These are phyloP conservation scores for Poicephalus gulielmi DNA, from an alignment of 2,113 vertebrate species.

Conservation along the genomic window DNA sequence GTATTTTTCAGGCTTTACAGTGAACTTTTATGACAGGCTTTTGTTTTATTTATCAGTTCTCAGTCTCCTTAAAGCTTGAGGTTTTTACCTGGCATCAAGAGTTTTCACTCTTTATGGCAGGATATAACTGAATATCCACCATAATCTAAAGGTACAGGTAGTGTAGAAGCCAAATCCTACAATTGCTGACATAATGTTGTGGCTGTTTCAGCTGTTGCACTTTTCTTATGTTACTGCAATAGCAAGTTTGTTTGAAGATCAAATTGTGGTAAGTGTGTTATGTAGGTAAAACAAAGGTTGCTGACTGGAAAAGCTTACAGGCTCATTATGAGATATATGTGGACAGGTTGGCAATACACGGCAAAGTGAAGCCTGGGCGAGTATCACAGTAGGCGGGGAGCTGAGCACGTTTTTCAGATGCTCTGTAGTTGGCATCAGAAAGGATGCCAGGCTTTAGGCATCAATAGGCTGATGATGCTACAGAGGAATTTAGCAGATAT, in stretches of 20 bases:
- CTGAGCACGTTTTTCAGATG: not conserved
- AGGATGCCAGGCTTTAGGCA: not conserved
- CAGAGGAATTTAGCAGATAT: not conserved
- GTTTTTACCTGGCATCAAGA: not conserved
- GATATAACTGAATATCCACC: not conserved
- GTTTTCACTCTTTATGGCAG: not conserved
- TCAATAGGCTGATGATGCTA: not conserved
- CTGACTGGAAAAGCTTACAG: not conserved
- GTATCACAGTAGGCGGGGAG: not conserved
- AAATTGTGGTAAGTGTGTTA: not conserved
- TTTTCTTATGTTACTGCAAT: not conserved
- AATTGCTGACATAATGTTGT: not conserved
- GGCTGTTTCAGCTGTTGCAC: not conserved
- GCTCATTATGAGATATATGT: not conserved
- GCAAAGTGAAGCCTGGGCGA: not conserved
- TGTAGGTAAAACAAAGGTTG: not conserved
- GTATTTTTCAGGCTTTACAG: not conserved
- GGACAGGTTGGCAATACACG: accelerated
- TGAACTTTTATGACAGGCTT: not conserved
- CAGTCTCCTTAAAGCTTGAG: not conserved
- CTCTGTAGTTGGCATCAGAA: not conserved
- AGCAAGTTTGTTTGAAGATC: not conserved
- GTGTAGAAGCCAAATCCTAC: not conserved
- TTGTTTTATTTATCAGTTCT: not conserved
- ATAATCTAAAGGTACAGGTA: not conserved